These are phyloP conservation scores for Exephanes ischioxanthus DNA, from an alignment of 2,888 invertebrate genomes.

Conservation along the genomic window DNA sequence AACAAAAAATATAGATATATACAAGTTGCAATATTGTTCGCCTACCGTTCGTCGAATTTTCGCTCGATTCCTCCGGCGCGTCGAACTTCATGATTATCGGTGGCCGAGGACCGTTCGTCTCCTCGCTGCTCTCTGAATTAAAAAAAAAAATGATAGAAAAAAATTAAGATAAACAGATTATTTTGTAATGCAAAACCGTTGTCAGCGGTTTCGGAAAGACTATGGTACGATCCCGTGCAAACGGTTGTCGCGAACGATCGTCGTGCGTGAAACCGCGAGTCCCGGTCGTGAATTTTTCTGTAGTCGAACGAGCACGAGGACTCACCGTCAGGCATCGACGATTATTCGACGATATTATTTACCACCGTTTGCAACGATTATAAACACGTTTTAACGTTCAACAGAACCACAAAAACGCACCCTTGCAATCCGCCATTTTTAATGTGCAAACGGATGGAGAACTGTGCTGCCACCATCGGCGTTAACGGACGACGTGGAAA, in stretches of 20 bases:
- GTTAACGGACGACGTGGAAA: constrained; percentile 23
- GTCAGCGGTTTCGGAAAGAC: constrained; percentile 54
- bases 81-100: constrained; percentile 80
- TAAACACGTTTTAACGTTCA: constrained; percentile 68
- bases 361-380: constrained; percentile 54
- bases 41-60: constrained; percentile 78
- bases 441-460: constrained; percentile 65
- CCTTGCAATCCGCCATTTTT: constrained; percentile 83
- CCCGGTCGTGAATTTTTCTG: constrained; percentile 23
- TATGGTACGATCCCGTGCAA: constrained; percentile 45
- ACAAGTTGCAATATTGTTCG: constrained; percentile 40
- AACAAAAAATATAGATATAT: background rate
- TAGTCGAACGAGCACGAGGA: background rate
- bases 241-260: constrained; percentile 51
- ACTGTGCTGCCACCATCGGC: constrained; percentile 63
- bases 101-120: constrained; percentile 75
- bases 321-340: constrained; percentile 22
- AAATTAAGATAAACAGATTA: background rate
- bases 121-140: constrained; percentile 77
- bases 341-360: constrained; percentile 47
- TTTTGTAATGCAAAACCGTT: constrained; percentile 55
- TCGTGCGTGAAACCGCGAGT: background rate
- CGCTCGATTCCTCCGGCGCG: constrained; percentile 77
- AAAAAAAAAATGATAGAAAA: constrained; percentile 59
- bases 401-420: constrained; percentile 79